Percentiles rank a stretch among this genome's conserved stretches.
These are phyloP conservation scores for Tuta absoluta DNA, from an alignment of 2,888 invertebrate genomes.

Conservation along the genomic window DNA sequence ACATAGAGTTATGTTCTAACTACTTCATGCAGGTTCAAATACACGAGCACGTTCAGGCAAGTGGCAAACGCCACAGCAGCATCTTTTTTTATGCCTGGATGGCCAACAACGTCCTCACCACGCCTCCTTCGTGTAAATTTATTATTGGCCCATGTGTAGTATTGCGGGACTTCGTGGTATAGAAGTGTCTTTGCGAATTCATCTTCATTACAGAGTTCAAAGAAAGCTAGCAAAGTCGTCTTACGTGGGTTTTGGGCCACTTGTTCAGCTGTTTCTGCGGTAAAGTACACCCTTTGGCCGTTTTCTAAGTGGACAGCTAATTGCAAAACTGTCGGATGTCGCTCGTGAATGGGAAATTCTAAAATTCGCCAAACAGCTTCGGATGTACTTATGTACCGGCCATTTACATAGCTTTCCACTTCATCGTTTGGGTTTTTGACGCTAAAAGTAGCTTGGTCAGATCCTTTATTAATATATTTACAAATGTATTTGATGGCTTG, in stretches of 20 bases:
- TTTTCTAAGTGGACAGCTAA: conserved; percentile 23
- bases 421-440: no score
- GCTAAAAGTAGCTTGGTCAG: no score
- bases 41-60: no score
- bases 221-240: no score
- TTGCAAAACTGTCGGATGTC: conserved; percentile 8
- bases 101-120: neutral
- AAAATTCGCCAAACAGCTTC: no score
- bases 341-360: conserved; percentile 15
- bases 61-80: no score
- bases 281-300: conserved; percentile 22
- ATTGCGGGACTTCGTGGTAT: neutral
- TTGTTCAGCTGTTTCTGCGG: no score
- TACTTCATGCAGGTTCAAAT: no score
- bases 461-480: no score
- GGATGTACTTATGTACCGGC: conserved; percentile 2
- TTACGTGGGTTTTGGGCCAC: no score
- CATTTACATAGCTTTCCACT: neutral
- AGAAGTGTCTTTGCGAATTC: neutral
- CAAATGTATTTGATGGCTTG: no score
- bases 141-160: conserved; percentile 1
- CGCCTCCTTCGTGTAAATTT: neutral
- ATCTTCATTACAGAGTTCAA: neutral
- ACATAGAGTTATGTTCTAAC: no score
- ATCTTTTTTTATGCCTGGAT: neutral